A percentile compares a stretch with the other conserved stretches of the same genome.
These are phyloP conservation scores for Gallinago jamesoni DNA, from an alignment of 2,113 vertebrate genomes.

Conservation along the genomic window DNA sequence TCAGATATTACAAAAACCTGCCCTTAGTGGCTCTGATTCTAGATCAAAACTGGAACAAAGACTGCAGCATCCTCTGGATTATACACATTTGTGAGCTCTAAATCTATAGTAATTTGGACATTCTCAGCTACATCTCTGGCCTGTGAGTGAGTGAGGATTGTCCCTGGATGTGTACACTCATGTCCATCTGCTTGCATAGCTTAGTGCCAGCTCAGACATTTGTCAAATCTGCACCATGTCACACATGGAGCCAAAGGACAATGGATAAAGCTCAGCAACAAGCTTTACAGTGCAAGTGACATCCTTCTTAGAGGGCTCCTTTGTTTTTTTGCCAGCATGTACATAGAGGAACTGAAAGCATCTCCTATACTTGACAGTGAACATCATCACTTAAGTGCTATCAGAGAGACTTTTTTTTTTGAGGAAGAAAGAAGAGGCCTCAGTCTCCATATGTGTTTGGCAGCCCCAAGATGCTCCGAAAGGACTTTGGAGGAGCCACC, in stretches of 20 bases:
- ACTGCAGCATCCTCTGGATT: background rate
- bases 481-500: background rate
- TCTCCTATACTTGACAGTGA: background rate
- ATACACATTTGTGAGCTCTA: background rate
- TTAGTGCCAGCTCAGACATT: slow-evolving; percentile 22
- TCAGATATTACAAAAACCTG: background rate
- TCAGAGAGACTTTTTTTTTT: background rate
- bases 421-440: background rate
- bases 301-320: background rate
- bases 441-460: background rate
- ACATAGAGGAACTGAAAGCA: background rate
- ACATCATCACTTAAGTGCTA: background rate
- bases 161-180: background rate
- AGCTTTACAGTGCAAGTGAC: background rate
- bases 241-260: background rate
- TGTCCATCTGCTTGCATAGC: background rate
- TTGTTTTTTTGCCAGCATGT: background rate
- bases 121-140: background rate
- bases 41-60: slow-evolving; percentile 14
- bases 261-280: background rate
- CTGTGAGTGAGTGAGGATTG: background rate
- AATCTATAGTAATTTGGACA: background rate
- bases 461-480: background rate
- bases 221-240: background rate
- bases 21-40: background rate